phyloP scores from a whole-genome alignment of 2,888 invertebrate species.

The Tipula unca region DNA sequence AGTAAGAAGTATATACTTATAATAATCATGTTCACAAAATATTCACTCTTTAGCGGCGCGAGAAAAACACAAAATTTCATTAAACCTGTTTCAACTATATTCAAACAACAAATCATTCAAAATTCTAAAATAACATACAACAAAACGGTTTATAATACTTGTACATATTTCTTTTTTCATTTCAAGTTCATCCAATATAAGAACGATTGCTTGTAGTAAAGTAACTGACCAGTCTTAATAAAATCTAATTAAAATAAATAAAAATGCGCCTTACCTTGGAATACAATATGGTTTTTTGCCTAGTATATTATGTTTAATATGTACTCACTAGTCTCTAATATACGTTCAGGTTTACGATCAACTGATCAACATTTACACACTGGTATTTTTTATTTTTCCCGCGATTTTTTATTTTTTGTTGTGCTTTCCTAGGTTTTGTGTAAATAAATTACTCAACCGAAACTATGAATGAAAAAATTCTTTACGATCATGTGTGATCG shows the following conservation, averaged over 20 bases:
- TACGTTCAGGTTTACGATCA: background rate
- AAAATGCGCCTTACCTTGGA: background rate
- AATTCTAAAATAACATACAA: background rate
- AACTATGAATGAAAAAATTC: slow-evolving; percentile 18
- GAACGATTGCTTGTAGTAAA: background rate
- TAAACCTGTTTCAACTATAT: background rate
- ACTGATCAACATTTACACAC: background rate
- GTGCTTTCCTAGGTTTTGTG: background rate
- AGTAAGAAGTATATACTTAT: background rate
- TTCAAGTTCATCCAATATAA: background rate
- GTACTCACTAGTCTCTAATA: background rate
- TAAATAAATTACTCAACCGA: slow-evolving; percentile 16
- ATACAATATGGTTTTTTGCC: background rate
- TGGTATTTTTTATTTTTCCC: background rate
- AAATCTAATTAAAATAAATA: slow-evolving; percentile 14
- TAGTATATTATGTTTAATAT: background rate
- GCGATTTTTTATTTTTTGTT: background rate
- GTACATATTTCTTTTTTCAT: background rate
- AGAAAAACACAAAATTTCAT: background rate
- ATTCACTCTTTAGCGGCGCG: background rate
- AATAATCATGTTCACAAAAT: background rate
- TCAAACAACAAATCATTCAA: slow-evolving; percentile 2
- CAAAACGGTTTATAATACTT: background rate
- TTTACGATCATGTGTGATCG: slow-evolving; percentile 8
- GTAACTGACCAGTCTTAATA: background rate